Evolutionary conservation across 2,888 invertebrate species (phyloP), one percentile per base, ranked within the genome.

Genomic region (Balanococcus diminutus): DNA sequence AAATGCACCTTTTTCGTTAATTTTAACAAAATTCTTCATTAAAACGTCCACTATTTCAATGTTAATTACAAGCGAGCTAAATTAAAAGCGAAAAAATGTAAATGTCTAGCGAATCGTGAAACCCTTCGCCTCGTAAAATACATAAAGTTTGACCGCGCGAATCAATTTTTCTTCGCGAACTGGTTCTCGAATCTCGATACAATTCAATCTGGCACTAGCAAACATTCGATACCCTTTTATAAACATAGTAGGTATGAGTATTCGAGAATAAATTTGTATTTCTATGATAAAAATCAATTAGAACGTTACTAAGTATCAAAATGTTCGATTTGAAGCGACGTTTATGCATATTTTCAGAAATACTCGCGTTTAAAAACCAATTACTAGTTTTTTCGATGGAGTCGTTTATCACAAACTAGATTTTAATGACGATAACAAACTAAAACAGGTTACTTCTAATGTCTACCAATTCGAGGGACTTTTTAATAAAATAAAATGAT

Each of bases 51-150:
- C 28, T 25, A 67, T 51, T 19, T 51, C 51, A n/a, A 67, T 67
- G 11, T 67, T 67, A 67, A 67, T 67, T 67, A 67, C 28, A 14
- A 67, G 14, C 28, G 5, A 14, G 61, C 61, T 3, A 67, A 67
- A 67, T 67, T 67, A 67, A 67, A 67, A 67, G 61, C 61, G 25
- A 67, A 67, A 67, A 67, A 67, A 67, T 67, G 61, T 67, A 67
- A 67, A 67, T 67, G 61, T 67, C 51, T 51, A 4, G n/a, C 14
- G 42, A 51, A 19, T 19, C 51, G 61, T 67, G 28, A 9, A 67
- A 67, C 22, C n/a, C n/a, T n/a, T n/a, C n/a, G n/a, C n/a, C 28
- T 67, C 28, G 14, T 67, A 67, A 67, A 67, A 67, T 67, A 67
- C 28, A n/a, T 5, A 5, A n/a, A 28, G 42, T 42, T 42, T 42